phyloP scores from a whole-genome alignment of 2,113 vertebrate species.

The Ia io region DNA sequence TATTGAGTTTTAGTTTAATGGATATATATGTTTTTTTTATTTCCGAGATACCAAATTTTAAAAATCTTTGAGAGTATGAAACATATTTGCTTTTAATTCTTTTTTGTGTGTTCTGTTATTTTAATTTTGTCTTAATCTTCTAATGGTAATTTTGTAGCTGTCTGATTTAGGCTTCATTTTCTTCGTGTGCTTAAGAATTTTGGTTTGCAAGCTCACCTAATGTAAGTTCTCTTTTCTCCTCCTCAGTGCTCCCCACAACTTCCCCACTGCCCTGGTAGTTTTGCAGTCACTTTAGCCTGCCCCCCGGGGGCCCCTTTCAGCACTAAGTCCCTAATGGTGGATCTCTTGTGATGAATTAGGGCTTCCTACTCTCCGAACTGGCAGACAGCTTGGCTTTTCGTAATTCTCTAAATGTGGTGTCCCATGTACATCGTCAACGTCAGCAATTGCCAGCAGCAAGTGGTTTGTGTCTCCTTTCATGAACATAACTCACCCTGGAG shows the following conservation, averaged over 20 bases:
- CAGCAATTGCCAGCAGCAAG: background rate
- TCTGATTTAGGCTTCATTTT: background rate
- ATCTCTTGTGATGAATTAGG: background rate
- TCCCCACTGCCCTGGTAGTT: background rate
- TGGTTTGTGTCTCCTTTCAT: background rate
- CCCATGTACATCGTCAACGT: background rate
- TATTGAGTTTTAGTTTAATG: background rate
- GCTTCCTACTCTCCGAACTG: background rate
- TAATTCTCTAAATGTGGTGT: background rate
- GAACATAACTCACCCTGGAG: background rate
- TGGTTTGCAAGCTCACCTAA: background rate
- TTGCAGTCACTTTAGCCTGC: background rate
- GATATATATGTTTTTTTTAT: background rate
- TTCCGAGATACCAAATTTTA: background rate
- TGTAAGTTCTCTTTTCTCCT: background rate
- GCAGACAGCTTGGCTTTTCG: background rate
- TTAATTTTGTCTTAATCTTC: background rate
- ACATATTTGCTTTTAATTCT: background rate
- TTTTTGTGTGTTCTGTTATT: slow-evolving; percentile 4
- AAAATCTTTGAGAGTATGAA: background rate
- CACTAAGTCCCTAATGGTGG: background rate
- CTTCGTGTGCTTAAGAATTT: background rate
- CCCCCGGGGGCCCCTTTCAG: background rate
- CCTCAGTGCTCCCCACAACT: too few relatives aligned
- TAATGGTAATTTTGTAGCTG: background rate